phyloP scores from a whole-genome alignment of 37 sponge, comb jelly and placozoan species.

The Hexactinellida sp. region DNA sequence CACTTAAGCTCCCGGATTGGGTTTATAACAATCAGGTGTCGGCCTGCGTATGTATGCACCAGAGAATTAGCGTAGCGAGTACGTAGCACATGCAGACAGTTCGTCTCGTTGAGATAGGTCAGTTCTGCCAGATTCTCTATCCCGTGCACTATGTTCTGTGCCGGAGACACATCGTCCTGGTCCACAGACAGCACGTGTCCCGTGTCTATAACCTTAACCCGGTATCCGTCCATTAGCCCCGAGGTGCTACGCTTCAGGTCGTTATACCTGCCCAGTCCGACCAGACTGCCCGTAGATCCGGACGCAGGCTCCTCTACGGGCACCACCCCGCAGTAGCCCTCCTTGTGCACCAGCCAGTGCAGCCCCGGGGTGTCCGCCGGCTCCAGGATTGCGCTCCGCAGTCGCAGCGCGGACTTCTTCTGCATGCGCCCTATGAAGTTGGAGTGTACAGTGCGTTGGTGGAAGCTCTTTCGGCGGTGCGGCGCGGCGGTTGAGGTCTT shows the following conservation, averaged over 20 bases:
- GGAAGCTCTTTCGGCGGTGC: not conserved
- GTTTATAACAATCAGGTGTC: conserved; percentile 86
- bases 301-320: conserved; percentile 25
- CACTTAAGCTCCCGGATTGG: conserved; percentile 68
- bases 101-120: conserved; percentile 79
- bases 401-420: conserved; percentile 14
- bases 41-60: conserved; percentile 91
- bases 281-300: conserved; percentile 23
- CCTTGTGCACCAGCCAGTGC: conserved; percentile 68
- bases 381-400: conserved; percentile 1
- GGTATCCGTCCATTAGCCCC: conserved; percentile 20
- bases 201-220: conserved; percentile 36
- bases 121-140: conserved; percentile 86
- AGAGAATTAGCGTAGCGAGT: conserved; percentile 80
- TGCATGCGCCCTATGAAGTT: not conserved
- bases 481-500: not conserved
- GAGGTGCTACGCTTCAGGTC: not conserved
- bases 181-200: conserved; percentile 50
- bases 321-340: conserved; percentile 50
- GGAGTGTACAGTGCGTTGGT: not conserved
- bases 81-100: conserved; percentile 81
- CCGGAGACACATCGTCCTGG: conserved; percentile 64
- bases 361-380: not conserved
- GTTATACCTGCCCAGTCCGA: not conserved
- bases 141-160: conserved; percentile 31